Evolutionary conservation across 2,797 vertebrate genomes (phyloP).

Genomic region (Etheostoma perlongum): DNA sequence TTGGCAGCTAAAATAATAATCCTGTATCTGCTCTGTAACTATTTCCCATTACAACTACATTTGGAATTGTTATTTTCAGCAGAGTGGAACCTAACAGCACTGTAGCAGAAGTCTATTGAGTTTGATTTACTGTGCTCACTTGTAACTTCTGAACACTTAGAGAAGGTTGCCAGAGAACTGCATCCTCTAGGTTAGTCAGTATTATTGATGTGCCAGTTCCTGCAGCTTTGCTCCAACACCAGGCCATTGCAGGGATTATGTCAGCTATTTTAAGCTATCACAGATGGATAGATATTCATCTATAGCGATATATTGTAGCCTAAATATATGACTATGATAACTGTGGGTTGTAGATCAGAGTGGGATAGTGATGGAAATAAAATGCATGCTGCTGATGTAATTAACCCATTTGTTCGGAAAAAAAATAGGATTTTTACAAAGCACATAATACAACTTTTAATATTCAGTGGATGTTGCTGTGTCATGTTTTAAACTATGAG

Average conservation of each 20-base stretch:
- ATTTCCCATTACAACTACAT: neutral
- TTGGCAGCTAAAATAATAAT: neutral
- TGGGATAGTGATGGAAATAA: neutral
- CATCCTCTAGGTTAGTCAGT: conserved; percentile 20
- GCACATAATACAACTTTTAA: neutral
- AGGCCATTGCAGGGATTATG: conserved; percentile 71
- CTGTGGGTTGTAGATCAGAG: conserved; percentile 12
- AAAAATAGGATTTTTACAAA: neutral
- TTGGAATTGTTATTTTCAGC: neutral
- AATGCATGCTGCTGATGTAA: conserved; percentile 7
- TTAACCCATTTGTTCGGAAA: neutral
- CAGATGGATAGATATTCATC: conserved; percentile 64
- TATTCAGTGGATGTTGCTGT: neutral
- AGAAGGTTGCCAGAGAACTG: conserved; percentile 34
- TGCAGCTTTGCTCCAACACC: conserved; percentile 51
- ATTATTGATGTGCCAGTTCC: conserved; percentile 57
- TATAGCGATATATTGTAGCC: conserved; percentile 50
- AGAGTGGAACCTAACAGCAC: neutral
- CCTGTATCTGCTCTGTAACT: conserved; percentile 12
- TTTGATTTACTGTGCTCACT: conserved; percentile 22
- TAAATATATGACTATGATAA: conserved; percentile 20
- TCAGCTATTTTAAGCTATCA: conserved; percentile 67
- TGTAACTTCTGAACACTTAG: conserved; percentile 15
- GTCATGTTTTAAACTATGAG: neutral
- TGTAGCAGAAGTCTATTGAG: neutral